Conservation (phyloP, 2,113 vertebrate genomes). For the Protomyctophum bolini region DNA sequence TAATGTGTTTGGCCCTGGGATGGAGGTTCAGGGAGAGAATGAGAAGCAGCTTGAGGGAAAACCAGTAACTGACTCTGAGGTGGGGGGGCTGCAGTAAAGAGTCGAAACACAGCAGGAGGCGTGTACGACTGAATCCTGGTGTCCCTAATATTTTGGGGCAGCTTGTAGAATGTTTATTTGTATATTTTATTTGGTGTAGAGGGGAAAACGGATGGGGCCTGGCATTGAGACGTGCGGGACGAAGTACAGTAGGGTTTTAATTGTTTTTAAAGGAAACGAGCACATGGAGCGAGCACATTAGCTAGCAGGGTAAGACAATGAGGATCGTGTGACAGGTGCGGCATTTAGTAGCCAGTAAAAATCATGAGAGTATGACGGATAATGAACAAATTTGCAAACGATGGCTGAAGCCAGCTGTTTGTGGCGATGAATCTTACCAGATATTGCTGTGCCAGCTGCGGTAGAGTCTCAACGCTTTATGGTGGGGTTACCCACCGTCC, state of each 20-base stretch:
- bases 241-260: no score
- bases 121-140: no score
- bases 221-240: no score
- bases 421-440: constrained; percentile 63
- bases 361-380: constrained; percentile 9
- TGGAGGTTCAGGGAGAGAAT: constrained; percentile 28
- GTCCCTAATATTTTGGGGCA: no score
- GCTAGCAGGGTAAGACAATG: no score
- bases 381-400: constrained; percentile 51
- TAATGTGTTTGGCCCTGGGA: constrained; percentile 55
- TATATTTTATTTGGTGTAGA: no score
- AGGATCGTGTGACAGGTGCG: constrained; percentile 34
- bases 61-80: constrained; percentile 3
- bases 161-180: no score
- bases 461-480: constrained; percentile 48
- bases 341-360: constrained; percentile 23
- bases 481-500: constrained; percentile 45
- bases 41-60: constrained; percentile 28
- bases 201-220: no score
- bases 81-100: neutral
- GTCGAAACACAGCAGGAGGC: no score
- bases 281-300: no score
- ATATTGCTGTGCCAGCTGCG: constrained; percentile 72
- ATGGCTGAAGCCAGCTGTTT: constrained; percentile 22
- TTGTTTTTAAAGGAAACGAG: no score